These are phyloP conservation scores for Rosalia funebris DNA, from an alignment of 2,888 invertebrate genomes.

Conservation along the genomic window DNA sequence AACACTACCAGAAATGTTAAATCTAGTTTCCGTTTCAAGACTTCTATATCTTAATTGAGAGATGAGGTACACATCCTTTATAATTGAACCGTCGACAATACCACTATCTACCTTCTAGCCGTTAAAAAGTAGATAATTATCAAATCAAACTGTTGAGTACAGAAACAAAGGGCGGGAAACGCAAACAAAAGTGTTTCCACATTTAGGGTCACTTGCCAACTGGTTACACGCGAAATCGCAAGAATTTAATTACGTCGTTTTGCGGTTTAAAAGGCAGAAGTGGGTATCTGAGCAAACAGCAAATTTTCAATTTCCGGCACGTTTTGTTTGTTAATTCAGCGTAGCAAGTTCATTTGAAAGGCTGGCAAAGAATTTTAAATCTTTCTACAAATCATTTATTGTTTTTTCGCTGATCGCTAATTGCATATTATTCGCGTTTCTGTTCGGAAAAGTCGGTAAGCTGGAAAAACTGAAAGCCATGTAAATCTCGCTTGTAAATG, in stretches of 20 bases:
- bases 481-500: neutral
- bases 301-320: slow-evolving; percentile 58
- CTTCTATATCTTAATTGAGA: neutral
- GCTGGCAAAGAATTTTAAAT: slow-evolving; percentile 46
- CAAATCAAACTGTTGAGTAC: slow-evolving; percentile 30
- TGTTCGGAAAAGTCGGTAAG: neutral
- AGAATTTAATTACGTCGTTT: slow-evolving; percentile 55
- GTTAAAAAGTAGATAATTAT: slow-evolving; percentile 30
- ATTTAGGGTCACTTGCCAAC: slow-evolving; percentile 46
- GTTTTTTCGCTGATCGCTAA: slow-evolving; percentile 22
- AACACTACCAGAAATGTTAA: too few species aligned
- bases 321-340: slow-evolving; percentile 55
- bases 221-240: slow-evolving; percentile 48
- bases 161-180: slow-evolving; percentile 21
- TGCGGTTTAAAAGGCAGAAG: slow-evolving; percentile 51
- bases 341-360: slow-evolving; percentile 51
- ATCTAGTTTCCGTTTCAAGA: too few species aligned
- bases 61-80: neutral
- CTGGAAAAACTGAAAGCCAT: neutral
- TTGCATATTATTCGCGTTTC: slow-evolving; percentile 9
- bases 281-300: slow-evolving; percentile 52
- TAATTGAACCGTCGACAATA: slow-evolving; percentile 21
- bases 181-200: slow-evolving; percentile 36
- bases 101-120: slow-evolving; percentile 10
- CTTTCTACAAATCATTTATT: slow-evolving; percentile 43